Evolutionary conservation across 2,888 invertebrate genomes (phyloP), one percentile per base, ranked within the genome.

Genomic region (Leucophenga montana): DNA sequence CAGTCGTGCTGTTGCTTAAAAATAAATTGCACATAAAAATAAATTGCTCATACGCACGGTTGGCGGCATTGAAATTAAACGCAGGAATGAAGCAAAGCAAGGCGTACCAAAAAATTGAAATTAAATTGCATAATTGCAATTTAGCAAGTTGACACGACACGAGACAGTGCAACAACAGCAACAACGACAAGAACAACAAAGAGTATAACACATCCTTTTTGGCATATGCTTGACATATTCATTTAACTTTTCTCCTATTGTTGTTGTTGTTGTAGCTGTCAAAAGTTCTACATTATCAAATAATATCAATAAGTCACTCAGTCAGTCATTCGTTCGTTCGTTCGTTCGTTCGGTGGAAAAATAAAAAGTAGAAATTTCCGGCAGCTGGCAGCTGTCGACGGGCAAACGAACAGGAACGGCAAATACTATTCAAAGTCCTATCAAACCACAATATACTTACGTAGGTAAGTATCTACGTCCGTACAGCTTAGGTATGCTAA

Each of bases 61-160:
- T 68, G 61, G 53, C 59, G 65, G 50, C 56, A 61, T 50, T 16
- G 22, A 56, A 56, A 56, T 27, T 61, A 44, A 39, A 44, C 0
- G 56, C 1, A 50, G 6, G 18, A 50, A 50, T 16, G 16, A 50
- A 50, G 16, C 1, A 39, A 39, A 11, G 39, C 39, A 48, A 48
- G 13, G 4, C 48, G 48, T 13, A n/a, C n/a, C n/a, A n/a, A 13
- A 48, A 48, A 48, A 48, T 73, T 27, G 2, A 74, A 78, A 76
- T 79, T 68, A 77, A 74, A 79, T 79, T 83, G 78, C 85, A 77
- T 72, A 76, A 78, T 73, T 75, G 84, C 78, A 85, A 78, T 85
- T 81, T 77, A 83, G 72, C 78, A 82, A 83, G 80, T 82, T 75
- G 83, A 71, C 73, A 73, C 70, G 56, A 73, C 67, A 69, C 72